Evolutionary conservation across 1,140 invertebrate genomes (phyloP), one percentile per base, ranked within the genome.

Genomic region (Sitobion miscanthi): DNA sequence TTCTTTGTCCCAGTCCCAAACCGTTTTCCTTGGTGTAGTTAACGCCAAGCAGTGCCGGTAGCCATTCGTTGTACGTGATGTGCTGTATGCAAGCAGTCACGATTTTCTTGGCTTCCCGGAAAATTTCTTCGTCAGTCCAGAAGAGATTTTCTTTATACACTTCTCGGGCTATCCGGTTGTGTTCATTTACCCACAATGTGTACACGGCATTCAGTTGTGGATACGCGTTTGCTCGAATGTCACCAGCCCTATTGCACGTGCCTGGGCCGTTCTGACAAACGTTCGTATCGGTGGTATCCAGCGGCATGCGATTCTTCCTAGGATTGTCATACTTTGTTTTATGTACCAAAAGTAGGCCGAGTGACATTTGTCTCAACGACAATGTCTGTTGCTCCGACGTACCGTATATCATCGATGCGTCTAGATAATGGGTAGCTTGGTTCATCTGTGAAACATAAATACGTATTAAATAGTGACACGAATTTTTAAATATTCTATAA

Each of bases 41-140:
- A 14, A 83, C 77, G 14, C 94, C 94, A 42, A 99, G 95, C 8
- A 99, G 95, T 52, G 97, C 95, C 0, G 98, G 98, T 83, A 99
- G 94, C 97, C 97, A 99, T 94, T 99, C 97, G 86, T 96, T 96
- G 95, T 98, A 99, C 1, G 98, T 98, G 77, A 99, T 98, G 94
- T 98, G 97, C 94, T 99, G 98, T 94, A 99, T 96, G 94, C 98
- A 96, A 52, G 98, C 98, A 2, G 97, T 96, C 6, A 99, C 97
- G 45, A 99, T 97, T 91, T 97, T 96, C 94, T 98, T 96, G 0
- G 98, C 96, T 94, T 98, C 97, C 94, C 98, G 97, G 95, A 97
- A 99, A 25, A 98, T 94, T 8, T 95, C 95, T 94, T 98, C 97
- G 94, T 98, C 97, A 91, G 97, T 96, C 98, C 98, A 98, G 7